These are phyloP conservation scores for Syngnathus typhle DNA, from an alignment of 2,113 vertebrate genomes.

Conservation along the genomic window DNA sequence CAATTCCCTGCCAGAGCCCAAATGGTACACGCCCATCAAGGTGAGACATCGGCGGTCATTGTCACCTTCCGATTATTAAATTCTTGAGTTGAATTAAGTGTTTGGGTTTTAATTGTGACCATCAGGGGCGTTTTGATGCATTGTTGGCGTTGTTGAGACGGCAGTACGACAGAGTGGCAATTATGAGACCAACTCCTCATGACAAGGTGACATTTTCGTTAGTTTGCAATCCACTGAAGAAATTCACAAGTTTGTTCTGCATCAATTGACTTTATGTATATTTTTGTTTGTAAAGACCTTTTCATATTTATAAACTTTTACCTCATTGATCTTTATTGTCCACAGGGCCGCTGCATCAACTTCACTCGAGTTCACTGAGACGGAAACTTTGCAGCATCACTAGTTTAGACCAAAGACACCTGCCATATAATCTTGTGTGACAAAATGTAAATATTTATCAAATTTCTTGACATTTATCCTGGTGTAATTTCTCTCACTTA, in stretches of 20 bases:
- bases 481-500: neutral
- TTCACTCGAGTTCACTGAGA: slow-evolving; percentile 64
- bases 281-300: neutral
- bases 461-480: slow-evolving; percentile 26
- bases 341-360: slow-evolving; percentile 72
- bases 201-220: slow-evolving; percentile 75
- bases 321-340: slow-evolving; percentile 12
- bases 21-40: slow-evolving; percentile 97
- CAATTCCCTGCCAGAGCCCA: slow-evolving; percentile 68
- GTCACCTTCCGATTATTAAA: too few species aligned
- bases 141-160: slow-evolving; percentile 81
- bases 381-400: neutral
- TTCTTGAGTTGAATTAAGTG: neutral
- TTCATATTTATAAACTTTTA: neutral
- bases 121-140: slow-evolving; percentile 88
- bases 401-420: slow-evolving; percentile 17
- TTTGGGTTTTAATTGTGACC: neutral
- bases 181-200: slow-evolving; percentile 89
- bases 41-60: slow-evolving; percentile 55
- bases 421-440: neutral
- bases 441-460: slow-evolving; percentile 31
- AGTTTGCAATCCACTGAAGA: too few species aligned
- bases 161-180: slow-evolving; percentile 89
- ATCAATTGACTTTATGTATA: too few species aligned
- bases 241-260: too few species aligned